Percentiles rank a stretch among this genome's conserved stretches.
phyloP scores from a whole-genome alignment of 2,113 vertebrate genomes.

The Pao palembangensis region DNA sequence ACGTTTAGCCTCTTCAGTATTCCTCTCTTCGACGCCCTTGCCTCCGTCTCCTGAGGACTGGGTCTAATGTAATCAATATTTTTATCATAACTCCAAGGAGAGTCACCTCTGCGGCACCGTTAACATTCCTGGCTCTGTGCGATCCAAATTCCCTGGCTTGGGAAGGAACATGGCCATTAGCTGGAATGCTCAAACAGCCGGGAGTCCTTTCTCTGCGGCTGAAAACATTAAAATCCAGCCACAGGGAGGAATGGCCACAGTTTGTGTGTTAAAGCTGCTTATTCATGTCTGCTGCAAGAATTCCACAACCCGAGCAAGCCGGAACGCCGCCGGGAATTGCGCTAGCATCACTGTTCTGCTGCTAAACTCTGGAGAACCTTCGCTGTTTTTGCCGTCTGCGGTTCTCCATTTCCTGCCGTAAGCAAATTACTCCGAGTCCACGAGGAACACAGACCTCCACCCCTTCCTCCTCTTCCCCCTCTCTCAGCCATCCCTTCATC shows the following conservation, averaged over 20 bases:
- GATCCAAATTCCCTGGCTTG: conserved; percentile 41
- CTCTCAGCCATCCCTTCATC: conserved; percentile 34
- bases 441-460: conserved; percentile 1
- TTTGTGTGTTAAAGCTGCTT: conserved; percentile 21
- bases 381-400: conserved; percentile 26
- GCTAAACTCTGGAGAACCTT: too few relatives aligned
- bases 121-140: conserved; percentile 51
- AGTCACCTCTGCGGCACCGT: conserved; percentile 56
- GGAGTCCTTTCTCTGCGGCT: background rate
- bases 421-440: conserved; percentile 16
- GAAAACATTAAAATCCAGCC: too few relatives aligned
- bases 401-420: conserved; percentile 14
- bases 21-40: conserved; percentile 57
- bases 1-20: too few relatives aligned
- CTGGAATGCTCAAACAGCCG: conserved; percentile 42
- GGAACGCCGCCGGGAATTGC: conserved; percentile 28
- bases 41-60: conserved; percentile 27
- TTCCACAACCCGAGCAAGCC: conserved; percentile 21
- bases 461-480: background rate
- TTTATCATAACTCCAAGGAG: conserved; percentile 61
- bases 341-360: conserved; percentile 28
- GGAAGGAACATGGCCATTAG: conserved; percentile 31
- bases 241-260: too few relatives aligned
- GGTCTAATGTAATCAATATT: conserved; percentile 58
- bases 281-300: conserved; percentile 35